Percentiles rank a stretch among this genome's conserved stretches.
phyloP scores from a whole-genome alignment of 1,140 invertebrate species.

The Drosophila pectinifera region DNA sequence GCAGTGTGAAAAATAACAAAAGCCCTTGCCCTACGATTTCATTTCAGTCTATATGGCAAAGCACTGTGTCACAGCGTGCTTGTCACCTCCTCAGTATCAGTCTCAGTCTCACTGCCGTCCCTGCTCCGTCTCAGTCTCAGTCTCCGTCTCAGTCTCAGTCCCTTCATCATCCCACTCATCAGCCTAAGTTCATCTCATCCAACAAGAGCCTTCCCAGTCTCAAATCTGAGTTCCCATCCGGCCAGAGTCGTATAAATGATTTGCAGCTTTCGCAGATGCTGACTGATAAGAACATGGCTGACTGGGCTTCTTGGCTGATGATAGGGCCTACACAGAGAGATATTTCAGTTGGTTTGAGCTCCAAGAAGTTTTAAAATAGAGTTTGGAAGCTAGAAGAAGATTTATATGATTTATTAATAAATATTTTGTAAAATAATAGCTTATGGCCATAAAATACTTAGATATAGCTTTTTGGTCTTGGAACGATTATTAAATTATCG shows the following conservation, averaged over 20 bases:
- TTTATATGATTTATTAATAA: not conserved
- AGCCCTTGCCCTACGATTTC: conserved; percentile 16
- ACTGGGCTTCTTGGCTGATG: not conserved
- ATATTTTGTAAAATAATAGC: too few species aligned
- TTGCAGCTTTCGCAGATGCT: conserved; percentile 44
- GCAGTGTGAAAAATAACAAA: conserved; percentile 25
- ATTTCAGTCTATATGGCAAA: conserved; percentile 8
- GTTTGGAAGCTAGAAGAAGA: not conserved
- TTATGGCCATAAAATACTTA: too few species aligned
- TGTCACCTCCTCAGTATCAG: conserved; percentile 7
- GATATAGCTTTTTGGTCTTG: too few species aligned
- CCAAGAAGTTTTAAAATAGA: too few species aligned
- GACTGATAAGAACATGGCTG: conserved; percentile 43
- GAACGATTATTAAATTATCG: too few species aligned
- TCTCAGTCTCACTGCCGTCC: too few species aligned
- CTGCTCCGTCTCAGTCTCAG: not conserved
- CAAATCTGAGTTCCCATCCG: conserved; percentile 25
- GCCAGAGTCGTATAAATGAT: conserved; percentile 37
- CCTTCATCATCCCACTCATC: not conserved
- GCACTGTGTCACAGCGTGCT: conserved; percentile 36
- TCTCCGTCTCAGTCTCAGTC: not conserved
- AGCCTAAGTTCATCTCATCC: not conserved
- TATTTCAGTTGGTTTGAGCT: not conserved
- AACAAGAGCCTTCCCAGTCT: conserved; percentile 3
- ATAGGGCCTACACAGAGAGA: conserved; percentile 11